Evolutionary conservation across 2,797 vertebrate genomes (phyloP).

Genomic region (Sebastolobus alascanus): DNA sequence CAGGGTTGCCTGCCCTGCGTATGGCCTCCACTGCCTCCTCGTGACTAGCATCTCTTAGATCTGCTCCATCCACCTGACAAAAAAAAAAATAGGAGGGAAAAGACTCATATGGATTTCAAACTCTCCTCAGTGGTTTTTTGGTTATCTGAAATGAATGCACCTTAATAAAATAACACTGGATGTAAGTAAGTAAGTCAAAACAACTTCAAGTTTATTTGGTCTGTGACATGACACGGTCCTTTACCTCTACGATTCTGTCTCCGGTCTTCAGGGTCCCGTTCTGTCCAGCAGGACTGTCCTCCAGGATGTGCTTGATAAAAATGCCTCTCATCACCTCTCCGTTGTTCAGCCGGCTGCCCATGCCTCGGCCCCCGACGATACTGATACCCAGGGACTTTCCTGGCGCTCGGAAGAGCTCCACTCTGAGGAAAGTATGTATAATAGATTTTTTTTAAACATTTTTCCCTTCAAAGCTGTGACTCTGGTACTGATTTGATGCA

Average conservation of each 20-base stretch:
- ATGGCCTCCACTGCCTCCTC: conserved; percentile 99
- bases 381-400: conserved; percentile 98
- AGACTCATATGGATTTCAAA: neutral
- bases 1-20: conserved; percentile 95
- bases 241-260: conserved; percentile 96
- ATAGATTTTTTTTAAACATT: conserved; percentile 12
- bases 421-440: conserved; percentile 79
- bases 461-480: conserved; percentile 28
- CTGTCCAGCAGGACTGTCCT: conserved; percentile 96
- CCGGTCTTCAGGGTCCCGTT: conserved; percentile 95
- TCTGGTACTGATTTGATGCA: conserved; percentile 2
- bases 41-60: conserved; percentile 97
- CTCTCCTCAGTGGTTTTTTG: neutral
- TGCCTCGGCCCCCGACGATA: conserved; percentile 96
- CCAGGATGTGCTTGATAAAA: conserved; percentile 98
- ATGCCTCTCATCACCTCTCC: conserved; percentile 99
- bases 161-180: neutral
- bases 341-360: conserved; percentile 96
- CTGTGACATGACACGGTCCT: neutral
- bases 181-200: neutral
- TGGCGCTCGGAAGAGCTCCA: conserved; percentile 94
- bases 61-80: conserved; percentile 94
- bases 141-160: neutral
- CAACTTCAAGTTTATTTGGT: neutral
- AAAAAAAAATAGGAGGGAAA: conserved; percentile 38